phyloP scores from a whole-genome alignment of 1,140 invertebrate genomes.

The Platyscapa corneri region DNA sequence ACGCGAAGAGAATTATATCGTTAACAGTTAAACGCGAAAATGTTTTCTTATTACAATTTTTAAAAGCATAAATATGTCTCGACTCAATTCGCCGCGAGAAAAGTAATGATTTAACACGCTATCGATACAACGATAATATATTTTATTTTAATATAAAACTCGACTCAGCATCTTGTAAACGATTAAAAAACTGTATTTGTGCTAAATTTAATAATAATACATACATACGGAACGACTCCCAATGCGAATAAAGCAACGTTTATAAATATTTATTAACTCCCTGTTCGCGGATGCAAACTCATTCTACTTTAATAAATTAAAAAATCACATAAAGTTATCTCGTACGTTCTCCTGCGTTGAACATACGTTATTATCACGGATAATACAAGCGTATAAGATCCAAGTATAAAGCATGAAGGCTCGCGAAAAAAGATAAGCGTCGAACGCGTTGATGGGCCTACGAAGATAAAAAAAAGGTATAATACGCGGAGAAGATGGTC shows the following conservation, averaged over 20 bases:
- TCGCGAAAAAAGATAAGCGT: slow-evolving; percentile 38
- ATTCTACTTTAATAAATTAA: slow-evolving; percentile 48
- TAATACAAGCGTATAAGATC: slow-evolving; percentile 50
- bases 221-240: too few relatives aligned
- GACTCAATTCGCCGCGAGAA: too few relatives aligned
- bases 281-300: not conserved
- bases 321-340: slow-evolving; percentile 49
- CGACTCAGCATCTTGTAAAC: too few relatives aligned
- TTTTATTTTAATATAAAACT: not conserved
- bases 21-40: too few relatives aligned
- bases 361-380: slow-evolving; percentile 45
- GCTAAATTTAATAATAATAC: too few relatives aligned
- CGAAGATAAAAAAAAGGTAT: slow-evolving; percentile 11
- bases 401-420: slow-evolving; percentile 49
- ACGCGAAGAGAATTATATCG: too few relatives aligned
- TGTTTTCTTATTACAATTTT: too few relatives aligned
- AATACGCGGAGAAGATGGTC: slow-evolving; percentile 30
- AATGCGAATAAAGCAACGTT: not conserved
- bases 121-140: too few relatives aligned
- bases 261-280: slow-evolving; percentile 52
- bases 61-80: too few relatives aligned
- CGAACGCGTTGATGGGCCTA: slow-evolving; percentile 45
- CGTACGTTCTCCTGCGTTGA: not conserved
- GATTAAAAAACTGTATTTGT: too few relatives aligned
- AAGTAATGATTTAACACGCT: too few relatives aligned